Base-by-base conservation (phyloP, 2,113 vertebrate genomes). In the Symphodus melops region DNA sequence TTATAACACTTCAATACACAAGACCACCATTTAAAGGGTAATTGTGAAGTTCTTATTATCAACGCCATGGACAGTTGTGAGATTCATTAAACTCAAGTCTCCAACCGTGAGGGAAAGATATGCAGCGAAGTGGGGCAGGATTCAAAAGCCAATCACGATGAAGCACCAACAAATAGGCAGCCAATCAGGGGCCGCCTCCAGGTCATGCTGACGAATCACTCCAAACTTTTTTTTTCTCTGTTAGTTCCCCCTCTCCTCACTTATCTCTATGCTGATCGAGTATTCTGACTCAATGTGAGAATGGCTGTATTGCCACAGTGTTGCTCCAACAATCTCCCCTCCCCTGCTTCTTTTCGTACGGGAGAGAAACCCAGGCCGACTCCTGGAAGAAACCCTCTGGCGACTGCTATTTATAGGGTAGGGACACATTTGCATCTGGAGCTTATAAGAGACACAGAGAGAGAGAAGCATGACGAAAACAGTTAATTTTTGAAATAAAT, bases 321-420 rank as follows among this genome's bases (percentile, higher is more conserved):
- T 84, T 84, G 68, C 87, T 77, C 86, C 61, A 68, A 46, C 66
- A 65, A 63, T 60, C 77, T 81, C 77, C 81, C 77, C 86, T 83
- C 79, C 85, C 72, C 80, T 82, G 85, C 85, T 88, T 89, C 85
- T 92, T 89, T 88, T 88, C 86, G 86, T 87, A 80, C 23, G 59
- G 81, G 67, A 72, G 81, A 85, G 77, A 89, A 89, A 86, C 86
- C 85, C 81, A 76, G 84, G 85, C 76, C 77, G 84, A 86, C 86
- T 91, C 86, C 85, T 88, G 89, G 84, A 91, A 92, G 87, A 89
- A 91, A 89, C 87, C 88, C 91, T 93, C 87, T 87, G 88, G 91
- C 86, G 65, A 77, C 78, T 76, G 78, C 89, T 93, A 92, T 93
- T 91, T 92, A 89, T 91, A 92, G 91, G 84, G 84, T 88, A 80